Base-by-base conservation (phyloP, 2,113 vertebrate species). In the Copsychus sechellarum region DNA sequence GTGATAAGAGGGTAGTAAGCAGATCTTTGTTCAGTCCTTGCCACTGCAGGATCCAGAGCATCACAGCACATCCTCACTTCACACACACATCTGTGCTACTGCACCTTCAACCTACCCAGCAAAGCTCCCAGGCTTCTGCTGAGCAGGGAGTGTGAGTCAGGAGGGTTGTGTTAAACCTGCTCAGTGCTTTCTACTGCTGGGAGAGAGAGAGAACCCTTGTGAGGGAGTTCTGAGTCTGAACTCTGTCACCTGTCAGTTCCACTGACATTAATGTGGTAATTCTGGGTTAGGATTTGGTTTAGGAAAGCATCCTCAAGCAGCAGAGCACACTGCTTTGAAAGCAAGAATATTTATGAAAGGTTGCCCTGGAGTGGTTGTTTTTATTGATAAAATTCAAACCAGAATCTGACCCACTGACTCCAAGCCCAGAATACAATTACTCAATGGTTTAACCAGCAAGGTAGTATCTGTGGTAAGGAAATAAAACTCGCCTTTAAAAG, bases 171-270 rank as follows among this genome's bases (percentile, higher is more conserved):
- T 45, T 81, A 53, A 89, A 78, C 51, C 74, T 82, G 54, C 70
- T 58, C 14, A 4, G n/a, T 65, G 45, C 33, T 65, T 92, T 73
- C 70, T 81, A 56, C 70, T 92, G 57, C 70, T 81, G 42, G 69
- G 58, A 91, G 61, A 80, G 69, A 91, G 53, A 80, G 19, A 81
- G 89, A 89, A 87, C 12, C 48, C 45, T 62, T 69, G 25, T 81
- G 86, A 86, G 81, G 60, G 83, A 74, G 57, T 71, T 91, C 34
- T 3, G 47, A 89, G 69, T 6, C 83, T 81, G 86, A 96, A 71
- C 86, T 87, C 62, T 77, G 66, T 91, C 78, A 90, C 47, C 81
- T 93, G 87, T 76, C 84, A 77, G 81, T 87, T 91, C 81, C 74
- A 88, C 74, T 86, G 74, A 77, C 24, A 61, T 77, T 93, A 90